Percentiles rank a stretch among this genome's conserved stretches.
Evolutionary conservation across 1,140 invertebrate genomes (phyloP).

Genomic region (Drosophila ambigua): DNA sequence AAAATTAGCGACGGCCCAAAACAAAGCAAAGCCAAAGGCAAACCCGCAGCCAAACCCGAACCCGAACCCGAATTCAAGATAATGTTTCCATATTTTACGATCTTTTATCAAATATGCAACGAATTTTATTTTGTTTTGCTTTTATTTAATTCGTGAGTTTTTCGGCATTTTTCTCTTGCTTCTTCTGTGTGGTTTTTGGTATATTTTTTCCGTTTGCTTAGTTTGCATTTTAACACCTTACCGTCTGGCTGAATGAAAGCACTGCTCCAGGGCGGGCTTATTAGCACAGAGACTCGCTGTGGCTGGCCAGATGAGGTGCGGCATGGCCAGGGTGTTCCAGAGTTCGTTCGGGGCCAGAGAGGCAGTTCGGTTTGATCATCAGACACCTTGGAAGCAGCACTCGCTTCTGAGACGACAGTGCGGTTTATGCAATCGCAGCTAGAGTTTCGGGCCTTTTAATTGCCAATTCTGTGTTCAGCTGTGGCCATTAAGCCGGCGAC

Average conservation of each 20-base stretch:
- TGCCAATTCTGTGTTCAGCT: slow-evolving; percentile 55
- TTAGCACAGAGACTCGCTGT: slow-evolving; percentile 1
- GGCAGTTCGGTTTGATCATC: too few species aligned
- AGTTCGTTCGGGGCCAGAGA: slow-evolving; percentile 16
- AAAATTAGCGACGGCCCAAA: slow-evolving; percentile 67
- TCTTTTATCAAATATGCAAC: slow-evolving; percentile 58
- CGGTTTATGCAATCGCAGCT: slow-evolving; percentile 46
- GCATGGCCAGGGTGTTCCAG: slow-evolving; percentile 1
- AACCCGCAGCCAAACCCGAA: neutral
- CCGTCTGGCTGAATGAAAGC: slow-evolving; percentile 16
- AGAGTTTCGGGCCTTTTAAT: slow-evolving; percentile 52
- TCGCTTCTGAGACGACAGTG: neutral
- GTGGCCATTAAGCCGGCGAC: slow-evolving; percentile 61
- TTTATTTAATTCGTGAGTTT: slow-evolving; percentile 11
- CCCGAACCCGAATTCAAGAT: slow-evolving; percentile 11
- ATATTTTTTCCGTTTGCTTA: slow-evolving; percentile 61
- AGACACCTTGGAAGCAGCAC: too few species aligned
- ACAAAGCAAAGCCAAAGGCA: slow-evolving; percentile 35
- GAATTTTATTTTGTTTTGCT: slow-evolving; percentile 33
- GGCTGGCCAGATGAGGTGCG: neutral
- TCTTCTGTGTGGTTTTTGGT: slow-evolving; percentile 34
- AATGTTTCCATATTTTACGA: slow-evolving; percentile 41
- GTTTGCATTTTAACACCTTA: slow-evolving; percentile 68
- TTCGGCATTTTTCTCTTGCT: slow-evolving; percentile 26
- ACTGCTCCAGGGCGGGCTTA: slow-evolving; percentile 6